Conservation (phyloP, 2,888 invertebrate genomes). For the Perizoma flavofasciatum region DNA sequence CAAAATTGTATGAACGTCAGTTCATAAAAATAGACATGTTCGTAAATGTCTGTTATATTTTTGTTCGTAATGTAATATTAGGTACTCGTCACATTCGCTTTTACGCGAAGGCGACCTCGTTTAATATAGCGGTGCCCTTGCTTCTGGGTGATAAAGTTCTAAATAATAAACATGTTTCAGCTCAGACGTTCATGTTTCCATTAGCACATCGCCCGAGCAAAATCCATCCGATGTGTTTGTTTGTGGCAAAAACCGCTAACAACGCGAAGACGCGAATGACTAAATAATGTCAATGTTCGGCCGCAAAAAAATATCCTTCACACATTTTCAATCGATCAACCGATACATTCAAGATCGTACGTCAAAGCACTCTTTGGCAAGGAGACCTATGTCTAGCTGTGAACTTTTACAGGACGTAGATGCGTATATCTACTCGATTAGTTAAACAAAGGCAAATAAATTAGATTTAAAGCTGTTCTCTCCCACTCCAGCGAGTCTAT, state of each 20-base stretch:
- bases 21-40: slow-evolving; percentile 11
- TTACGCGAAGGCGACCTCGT: neutral
- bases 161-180: neutral
- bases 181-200: neutral
- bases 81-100: slow-evolving; percentile 14
- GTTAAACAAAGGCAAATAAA: neutral
- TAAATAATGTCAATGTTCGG: too few relatives aligned
- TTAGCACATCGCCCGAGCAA: too few relatives aligned
- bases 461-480: slow-evolving; percentile 3
- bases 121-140: slow-evolving; percentile 9
- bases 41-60: slow-evolving; percentile 16
- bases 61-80: slow-evolving; percentile 10
- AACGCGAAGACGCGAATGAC: too few relatives aligned
- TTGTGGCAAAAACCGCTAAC: too few relatives aligned
- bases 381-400: too few relatives aligned
- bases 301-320: too few relatives aligned
- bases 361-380: too few relatives aligned
- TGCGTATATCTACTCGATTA: neutral
- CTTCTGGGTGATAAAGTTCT: slow-evolving; percentile 2
- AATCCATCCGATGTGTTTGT: too few relatives aligned
- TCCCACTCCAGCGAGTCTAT: slow-evolving; percentile 5
- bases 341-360: too few relatives aligned
- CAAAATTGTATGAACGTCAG: too few relatives aligned
- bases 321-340: too few relatives aligned
- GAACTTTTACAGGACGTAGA: too few relatives aligned